These are phyloP conservation scores for Synergus itoensis DNA, from an alignment of 2,888 invertebrate genomes.

Conservation along the genomic window DNA sequence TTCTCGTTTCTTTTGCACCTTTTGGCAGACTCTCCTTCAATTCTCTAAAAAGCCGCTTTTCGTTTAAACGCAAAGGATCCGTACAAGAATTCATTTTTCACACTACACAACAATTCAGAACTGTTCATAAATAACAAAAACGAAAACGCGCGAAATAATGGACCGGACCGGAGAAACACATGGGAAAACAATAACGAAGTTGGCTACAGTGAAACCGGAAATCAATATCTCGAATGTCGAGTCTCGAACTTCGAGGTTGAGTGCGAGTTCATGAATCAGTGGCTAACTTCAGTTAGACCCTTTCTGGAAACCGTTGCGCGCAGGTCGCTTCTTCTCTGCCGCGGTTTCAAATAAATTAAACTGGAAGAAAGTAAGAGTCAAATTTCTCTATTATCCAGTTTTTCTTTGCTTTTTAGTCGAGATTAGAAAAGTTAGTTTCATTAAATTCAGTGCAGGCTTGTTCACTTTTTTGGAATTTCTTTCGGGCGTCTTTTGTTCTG, in stretches of 20 bases:
- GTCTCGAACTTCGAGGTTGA: neutral
- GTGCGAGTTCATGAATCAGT: too few relatives aligned
- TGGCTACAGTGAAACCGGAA: slow-evolving; percentile 46
- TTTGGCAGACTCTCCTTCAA: slow-evolving; percentile 80
- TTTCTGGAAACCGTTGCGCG: too few relatives aligned
- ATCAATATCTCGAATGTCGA: slow-evolving; percentile 1
- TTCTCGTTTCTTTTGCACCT: slow-evolving; percentile 81
- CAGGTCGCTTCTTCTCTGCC: neutral
- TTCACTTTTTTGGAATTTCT: too few relatives aligned
- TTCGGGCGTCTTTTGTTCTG: too few relatives aligned
- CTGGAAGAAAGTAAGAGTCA: too few relatives aligned
- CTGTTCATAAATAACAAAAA: slow-evolving; percentile 40
- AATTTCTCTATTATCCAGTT: too few relatives aligned
- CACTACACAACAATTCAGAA: neutral
- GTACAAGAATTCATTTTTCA: slow-evolving; percentile 81
- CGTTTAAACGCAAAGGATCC: slow-evolving; percentile 81
- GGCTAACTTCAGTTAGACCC: too few relatives aligned
- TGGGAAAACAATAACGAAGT: slow-evolving; percentile 68
- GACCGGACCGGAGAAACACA: slow-evolving; percentile 9
- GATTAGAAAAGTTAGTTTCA: too few relatives aligned
- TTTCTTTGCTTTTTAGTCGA: too few relatives aligned
- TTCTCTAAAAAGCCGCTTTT: slow-evolving; percentile 82
- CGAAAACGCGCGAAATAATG: slow-evolving; percentile 47
- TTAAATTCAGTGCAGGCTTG: too few relatives aligned
- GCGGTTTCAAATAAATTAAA: neutral